Evolutionary conservation across 2,113 vertebrate genomes (phyloP), one percentile per base, ranked within the genome.

Genomic region (Nothoprocta perdicaria): DNA sequence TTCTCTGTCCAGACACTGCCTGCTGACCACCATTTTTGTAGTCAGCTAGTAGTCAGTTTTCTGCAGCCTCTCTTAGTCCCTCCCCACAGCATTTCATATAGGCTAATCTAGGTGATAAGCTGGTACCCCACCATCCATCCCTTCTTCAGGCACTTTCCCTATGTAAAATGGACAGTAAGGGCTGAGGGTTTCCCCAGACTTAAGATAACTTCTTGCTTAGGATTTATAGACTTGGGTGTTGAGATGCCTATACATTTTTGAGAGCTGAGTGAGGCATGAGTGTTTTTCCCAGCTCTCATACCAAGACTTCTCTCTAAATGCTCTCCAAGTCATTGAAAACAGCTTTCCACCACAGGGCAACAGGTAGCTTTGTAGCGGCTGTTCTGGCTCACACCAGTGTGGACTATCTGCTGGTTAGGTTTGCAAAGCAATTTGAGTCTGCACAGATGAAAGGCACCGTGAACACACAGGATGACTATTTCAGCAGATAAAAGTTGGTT

Each of bases 81-180:
- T 68, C 33, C 46, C 48, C 19, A 2, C 3, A 17, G 18, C 10
- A 12, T 53, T 79, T 61, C 13, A 55, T 12, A 13, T 5, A 8
- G 38, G 38, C 6, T 22, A 31, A 7, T 26, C n/a, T 12, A n/a
- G 61, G 78, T 18, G 38, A 33, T 27, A 45, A 61, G 53, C 41
- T 68, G 78, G n/a, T 27, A 29, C 18, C n/a, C 67, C 79, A 40
- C 33, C 55, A 46, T 4, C 23, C 46, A 46, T 4, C 26, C 68
- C 21, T 45, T 35, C 52, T 40, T 55, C 10, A 27, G 40, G 46
- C 26, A n/a, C 61, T 26, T 6, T 67, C 21, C 53, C 38, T 1
- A 0, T 22, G 13, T 5, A 9, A 38, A n/a, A 52, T 27, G 14
- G 38, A 38, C 17, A 33, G n/a, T 4, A 29, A 0, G 14, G 38